These are phyloP conservation scores for Eurypyga helias DNA, from an alignment of 2,113 vertebrate species.

Conservation along the genomic window DNA sequence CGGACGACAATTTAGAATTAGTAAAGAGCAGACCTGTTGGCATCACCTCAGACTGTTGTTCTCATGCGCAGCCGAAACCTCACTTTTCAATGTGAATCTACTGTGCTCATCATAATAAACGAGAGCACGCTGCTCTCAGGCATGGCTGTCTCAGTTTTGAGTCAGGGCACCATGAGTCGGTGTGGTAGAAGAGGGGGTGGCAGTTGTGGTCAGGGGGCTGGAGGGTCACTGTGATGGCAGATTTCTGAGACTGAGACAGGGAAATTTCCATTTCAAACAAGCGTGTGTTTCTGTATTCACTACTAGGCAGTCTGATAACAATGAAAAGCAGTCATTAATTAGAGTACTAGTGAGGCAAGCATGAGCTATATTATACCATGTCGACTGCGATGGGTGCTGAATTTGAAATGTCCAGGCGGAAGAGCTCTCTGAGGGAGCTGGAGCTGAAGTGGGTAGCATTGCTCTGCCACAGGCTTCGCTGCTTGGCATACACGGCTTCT, in stretches of 20 bases:
- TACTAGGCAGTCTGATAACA: not conserved
- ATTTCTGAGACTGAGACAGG: not conserved
- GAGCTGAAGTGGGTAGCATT: not conserved
- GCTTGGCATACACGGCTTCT: rapidly evolving
- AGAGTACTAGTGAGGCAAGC: not conserved
- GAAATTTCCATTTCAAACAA: not conserved
- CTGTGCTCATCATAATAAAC: not conserved
- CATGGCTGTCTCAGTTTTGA: not conserved
- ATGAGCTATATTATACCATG: rapidly evolving
- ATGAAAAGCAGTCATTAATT: not conserved
- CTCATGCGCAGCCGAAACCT: not conserved
- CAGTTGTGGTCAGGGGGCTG: not conserved
- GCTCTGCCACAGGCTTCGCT: rapidly evolving
- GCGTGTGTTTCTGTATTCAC: rapidly evolving
- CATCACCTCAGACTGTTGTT: not conserved
- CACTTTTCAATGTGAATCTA: not conserved
- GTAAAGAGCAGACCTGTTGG: not conserved
- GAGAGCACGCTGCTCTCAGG: rapidly evolving
- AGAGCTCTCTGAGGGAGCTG: not conserved
- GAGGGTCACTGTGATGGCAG: not conserved
- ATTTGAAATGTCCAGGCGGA: not conserved
- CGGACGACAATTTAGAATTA: not conserved
- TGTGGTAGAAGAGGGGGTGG: not conserved
- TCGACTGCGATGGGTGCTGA: not conserved
- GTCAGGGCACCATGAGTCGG: rapidly evolving